phyloP scores from a whole-genome alignment of 2,888 invertebrate species.

The Busseola fusca region DNA sequence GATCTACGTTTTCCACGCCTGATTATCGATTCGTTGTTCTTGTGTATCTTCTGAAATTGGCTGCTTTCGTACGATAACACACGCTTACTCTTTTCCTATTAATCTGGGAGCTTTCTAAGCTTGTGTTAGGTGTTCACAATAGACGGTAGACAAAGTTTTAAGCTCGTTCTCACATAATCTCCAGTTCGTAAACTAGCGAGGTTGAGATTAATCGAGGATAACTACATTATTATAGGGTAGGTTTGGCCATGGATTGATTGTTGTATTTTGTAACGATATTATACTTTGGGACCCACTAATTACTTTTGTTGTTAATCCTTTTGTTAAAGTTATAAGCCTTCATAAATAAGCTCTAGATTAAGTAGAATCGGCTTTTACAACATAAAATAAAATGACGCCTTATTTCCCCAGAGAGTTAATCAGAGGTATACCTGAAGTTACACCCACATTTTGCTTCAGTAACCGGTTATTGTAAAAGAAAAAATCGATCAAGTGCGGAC shows the following conservation, averaged over 20 bases:
- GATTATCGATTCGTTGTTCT: slow-evolving; percentile 17
- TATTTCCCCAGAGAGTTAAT: background rate
- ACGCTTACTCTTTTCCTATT: slow-evolving; percentile 55
- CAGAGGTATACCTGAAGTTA: background rate
- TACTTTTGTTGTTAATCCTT: slow-evolving; percentile 17
- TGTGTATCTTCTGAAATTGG: slow-evolving; percentile 49
- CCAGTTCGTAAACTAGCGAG: slow-evolving; percentile 44
- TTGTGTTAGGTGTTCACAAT: slow-evolving; percentile 51
- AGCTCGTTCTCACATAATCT: slow-evolving; percentile 61
- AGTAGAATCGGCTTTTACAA: background rate
- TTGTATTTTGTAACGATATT: slow-evolving; percentile 27
- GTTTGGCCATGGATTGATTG: slow-evolving; percentile 24
- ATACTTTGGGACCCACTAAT: slow-evolving; percentile 10
- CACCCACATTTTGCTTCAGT: background rate
- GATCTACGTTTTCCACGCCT: background rate
- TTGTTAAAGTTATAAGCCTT: background rate
- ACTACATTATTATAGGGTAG: slow-evolving; percentile 20
- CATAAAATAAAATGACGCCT: background rate
- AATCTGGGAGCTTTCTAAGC: slow-evolving; percentile 52
- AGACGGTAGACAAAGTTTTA: slow-evolving; percentile 59
- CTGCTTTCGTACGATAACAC: slow-evolving; percentile 36
- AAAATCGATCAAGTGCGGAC: too few relatives aligned
- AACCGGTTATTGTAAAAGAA: background rate
- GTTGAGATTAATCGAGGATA: slow-evolving; percentile 45
- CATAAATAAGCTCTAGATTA: background rate